These are phyloP conservation scores for Athripsodes cinereus DNA, from an alignment of 2,888 invertebrate genomes.

Conservation along the genomic window DNA sequence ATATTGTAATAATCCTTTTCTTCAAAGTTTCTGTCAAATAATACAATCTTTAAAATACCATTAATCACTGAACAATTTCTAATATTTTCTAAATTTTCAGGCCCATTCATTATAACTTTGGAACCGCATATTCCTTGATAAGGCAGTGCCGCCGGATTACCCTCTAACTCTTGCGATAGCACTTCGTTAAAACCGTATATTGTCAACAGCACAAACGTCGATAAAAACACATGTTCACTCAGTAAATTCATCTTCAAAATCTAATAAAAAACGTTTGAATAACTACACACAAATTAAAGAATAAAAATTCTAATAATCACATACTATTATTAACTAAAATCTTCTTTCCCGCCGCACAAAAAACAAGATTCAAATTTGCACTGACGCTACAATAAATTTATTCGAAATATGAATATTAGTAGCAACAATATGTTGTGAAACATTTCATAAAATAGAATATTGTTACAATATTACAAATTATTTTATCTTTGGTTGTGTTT, in stretches of 20 bases:
- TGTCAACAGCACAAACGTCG: background rate
- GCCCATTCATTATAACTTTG: constrained; percentile 29
- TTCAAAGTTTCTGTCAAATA: constrained; percentile 51
- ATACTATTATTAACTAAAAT: too few relatives aligned
- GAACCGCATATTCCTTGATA: constrained; percentile 34
- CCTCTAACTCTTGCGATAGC: constrained; percentile 10
- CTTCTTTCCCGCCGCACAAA: too few relatives aligned
- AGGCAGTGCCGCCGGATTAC: constrained; percentile 10
- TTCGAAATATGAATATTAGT: too few relatives aligned
- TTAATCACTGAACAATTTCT: constrained; percentile 53
- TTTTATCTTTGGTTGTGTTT: background rate
- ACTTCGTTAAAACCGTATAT: background rate
- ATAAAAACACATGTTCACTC: background rate
- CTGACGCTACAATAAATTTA: too few relatives aligned
- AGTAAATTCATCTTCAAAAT: too few relatives aligned
- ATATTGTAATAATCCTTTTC: constrained; percentile 46
- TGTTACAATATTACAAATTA: background rate
- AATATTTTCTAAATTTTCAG: constrained; percentile 26
- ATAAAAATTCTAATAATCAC: background rate
- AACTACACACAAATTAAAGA: background rate
- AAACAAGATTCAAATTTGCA: too few relatives aligned
- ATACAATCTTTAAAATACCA: constrained; percentile 68
- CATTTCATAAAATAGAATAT: too few relatives aligned
- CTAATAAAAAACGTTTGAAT: too few relatives aligned
- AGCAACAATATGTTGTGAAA: too few relatives aligned